Evolutionary conservation across 2,113 vertebrate species (phyloP).

Genomic region (Campylomormyrus numenius): DNA sequence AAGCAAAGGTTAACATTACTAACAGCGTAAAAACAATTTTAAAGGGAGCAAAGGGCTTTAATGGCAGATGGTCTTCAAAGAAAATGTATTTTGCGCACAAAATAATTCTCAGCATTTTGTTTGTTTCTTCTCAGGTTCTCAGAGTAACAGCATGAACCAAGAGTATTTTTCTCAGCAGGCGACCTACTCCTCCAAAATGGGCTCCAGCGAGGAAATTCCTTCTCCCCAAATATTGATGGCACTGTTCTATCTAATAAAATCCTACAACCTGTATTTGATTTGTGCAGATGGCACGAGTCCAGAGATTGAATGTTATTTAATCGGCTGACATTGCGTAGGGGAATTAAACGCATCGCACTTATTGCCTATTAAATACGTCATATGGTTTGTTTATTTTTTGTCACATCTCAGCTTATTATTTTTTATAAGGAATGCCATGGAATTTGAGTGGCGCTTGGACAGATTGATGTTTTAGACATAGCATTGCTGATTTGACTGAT

Average conservation of each 20-base stretch:
- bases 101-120: constrained; percentile 72
- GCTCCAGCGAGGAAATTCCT: constrained; percentile 54
- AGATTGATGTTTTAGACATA: not conserved
- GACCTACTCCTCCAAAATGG: constrained; percentile 61
- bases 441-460: not conserved
- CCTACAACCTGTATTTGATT: constrained; percentile 57
- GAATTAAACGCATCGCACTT: not conserved
- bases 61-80: constrained; percentile 67
- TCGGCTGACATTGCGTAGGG: constrained; percentile 50
- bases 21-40: constrained; percentile 69
- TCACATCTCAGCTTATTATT: not conserved
- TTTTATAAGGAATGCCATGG: not conserved
- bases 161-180: constrained; percentile 73
- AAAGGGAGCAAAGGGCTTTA: constrained; percentile 67
- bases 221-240: constrained; percentile 65
- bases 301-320: constrained; percentile 56
- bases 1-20: constrained; percentile 72
- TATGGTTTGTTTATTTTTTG: not conserved
- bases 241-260: constrained; percentile 54
- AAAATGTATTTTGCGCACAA: constrained; percentile 71
- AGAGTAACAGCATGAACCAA: constrained; percentile 65
- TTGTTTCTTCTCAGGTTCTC: constrained; percentile 65
- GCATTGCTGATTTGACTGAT: not conserved
- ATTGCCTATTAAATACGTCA: not conserved
- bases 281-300: constrained; percentile 55